phyloP scores from a whole-genome alignment of 2,888 invertebrate genomes.

The Catocala nupta region DNA sequence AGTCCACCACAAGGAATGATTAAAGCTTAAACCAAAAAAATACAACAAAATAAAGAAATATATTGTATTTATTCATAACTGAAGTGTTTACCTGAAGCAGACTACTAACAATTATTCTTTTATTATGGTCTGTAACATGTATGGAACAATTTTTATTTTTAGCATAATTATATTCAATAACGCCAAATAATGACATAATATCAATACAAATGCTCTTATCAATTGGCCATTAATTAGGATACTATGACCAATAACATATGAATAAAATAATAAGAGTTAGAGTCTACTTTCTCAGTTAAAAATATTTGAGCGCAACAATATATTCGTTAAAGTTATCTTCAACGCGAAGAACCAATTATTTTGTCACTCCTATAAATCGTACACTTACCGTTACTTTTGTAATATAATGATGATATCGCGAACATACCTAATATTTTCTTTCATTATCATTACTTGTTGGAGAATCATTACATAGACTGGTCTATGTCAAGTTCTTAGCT shows the following conservation, averaged over 20 bases:
- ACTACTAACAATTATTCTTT: constrained; percentile 37
- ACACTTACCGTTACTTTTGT: constrained; percentile 78
- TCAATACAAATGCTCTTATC: too few relatives aligned
- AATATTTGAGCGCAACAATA: constrained; percentile 50
- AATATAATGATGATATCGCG: constrained; percentile 67
- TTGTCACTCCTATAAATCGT: constrained; percentile 78
- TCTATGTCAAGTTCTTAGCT: constrained; percentile 27
- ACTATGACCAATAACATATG: constrained; percentile 5
- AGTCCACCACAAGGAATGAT: constrained; percentile 30
- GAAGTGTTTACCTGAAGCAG: constrained; percentile 23
- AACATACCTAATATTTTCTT: constrained; percentile 69
- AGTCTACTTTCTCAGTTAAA: constrained; percentile 32
- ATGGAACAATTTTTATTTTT: constrained; percentile 12
- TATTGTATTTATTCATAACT: constrained; percentile 33
- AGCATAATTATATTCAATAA: too few relatives aligned
- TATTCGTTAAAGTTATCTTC: constrained; percentile 63
- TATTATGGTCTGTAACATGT: constrained; percentile 29
- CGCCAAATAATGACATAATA: too few relatives aligned
- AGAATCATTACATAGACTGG: constrained; percentile 25
- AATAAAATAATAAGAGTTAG: constrained; percentile 43
- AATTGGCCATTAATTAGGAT: neutral
- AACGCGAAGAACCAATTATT: constrained; percentile 75
- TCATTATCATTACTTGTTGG: constrained; percentile 21
- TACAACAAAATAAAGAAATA: constrained; percentile 39
- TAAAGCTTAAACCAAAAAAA: constrained; percentile 43